Percentiles rank a stretch among this genome's conserved stretches.
These are phyloP conservation scores for Marmota flaviventris DNA, from an alignment of 2,113 vertebrate species.

Conservation along the genomic window DNA sequence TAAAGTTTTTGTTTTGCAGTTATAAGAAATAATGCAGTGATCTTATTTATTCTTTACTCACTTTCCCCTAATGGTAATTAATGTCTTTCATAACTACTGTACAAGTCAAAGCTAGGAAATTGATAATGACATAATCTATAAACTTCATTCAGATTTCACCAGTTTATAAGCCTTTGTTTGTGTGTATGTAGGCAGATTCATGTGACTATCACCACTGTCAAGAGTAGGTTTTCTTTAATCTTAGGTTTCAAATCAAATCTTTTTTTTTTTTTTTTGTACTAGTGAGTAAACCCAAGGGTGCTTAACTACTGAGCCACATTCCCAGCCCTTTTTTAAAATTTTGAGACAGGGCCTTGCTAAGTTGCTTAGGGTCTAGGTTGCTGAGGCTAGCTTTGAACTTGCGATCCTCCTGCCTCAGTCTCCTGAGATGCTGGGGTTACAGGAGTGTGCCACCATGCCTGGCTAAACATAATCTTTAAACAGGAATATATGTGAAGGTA, in stretches of 20 bases:
- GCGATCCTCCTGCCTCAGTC: too few relatives aligned
- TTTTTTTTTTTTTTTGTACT: too few relatives aligned
- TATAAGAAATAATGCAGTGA: constrained; percentile 13
- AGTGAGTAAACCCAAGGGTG: too few relatives aligned
- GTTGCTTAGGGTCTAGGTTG: too few relatives aligned
- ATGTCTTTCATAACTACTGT: neutral
- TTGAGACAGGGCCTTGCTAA: too few relatives aligned
- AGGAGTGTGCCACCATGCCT: too few relatives aligned
- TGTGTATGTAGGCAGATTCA: neutral
- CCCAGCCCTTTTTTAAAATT: too few relatives aligned
- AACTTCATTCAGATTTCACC: neutral
- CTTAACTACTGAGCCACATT: too few relatives aligned
- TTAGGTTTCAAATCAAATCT: neutral
- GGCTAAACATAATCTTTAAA: neutral
- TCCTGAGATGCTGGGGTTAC: too few relatives aligned
- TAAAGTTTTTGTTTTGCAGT: neutral
- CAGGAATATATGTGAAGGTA: neutral
- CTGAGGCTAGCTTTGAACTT: too few relatives aligned
- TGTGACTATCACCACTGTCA: neutral
- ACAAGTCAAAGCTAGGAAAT: neutral
- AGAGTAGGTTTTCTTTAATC: neutral
- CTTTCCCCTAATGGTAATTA: neutral
- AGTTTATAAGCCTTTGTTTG: neutral
- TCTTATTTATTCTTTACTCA: neutral
- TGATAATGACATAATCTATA: neutral